Conservation (phyloP, 2,113 vertebrate genomes). For the Corynorhinus townsendii region DNA sequence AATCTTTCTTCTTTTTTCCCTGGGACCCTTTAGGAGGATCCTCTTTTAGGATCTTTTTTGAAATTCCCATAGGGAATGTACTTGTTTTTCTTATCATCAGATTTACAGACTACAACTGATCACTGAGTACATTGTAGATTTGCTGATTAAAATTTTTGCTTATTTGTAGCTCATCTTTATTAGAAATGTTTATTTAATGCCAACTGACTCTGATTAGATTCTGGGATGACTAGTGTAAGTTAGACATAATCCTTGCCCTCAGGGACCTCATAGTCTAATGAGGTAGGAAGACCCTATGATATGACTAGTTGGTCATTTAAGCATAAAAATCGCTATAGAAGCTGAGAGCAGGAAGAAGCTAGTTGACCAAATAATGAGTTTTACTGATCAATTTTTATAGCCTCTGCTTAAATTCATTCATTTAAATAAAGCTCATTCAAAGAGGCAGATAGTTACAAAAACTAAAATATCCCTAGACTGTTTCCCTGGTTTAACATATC, state of each 20-base stretch:
- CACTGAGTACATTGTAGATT: background rate
- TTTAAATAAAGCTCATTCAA: slow-evolving; percentile 49
- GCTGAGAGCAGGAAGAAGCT: background rate
- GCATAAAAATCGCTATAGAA: background rate
- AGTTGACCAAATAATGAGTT: slow-evolving; percentile 17
- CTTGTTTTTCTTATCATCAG: background rate
- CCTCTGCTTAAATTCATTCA: slow-evolving; percentile 28
- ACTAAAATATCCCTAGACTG: slow-evolving; percentile 43
- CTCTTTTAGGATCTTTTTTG: background rate
- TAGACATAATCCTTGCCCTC: background rate
- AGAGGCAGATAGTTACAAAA: slow-evolving; percentile 50
- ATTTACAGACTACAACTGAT: background rate
- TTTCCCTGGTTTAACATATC: slow-evolving; percentile 39
- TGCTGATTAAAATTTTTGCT: background rate
- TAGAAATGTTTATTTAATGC: background rate
- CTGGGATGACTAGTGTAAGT: background rate
- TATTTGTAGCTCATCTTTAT: background rate
- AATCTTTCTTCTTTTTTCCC: background rate
- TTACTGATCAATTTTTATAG: slow-evolving; percentile 29
- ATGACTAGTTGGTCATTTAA: background rate
- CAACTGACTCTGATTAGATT: background rate
- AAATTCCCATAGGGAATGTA: background rate
- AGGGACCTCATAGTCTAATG: background rate
- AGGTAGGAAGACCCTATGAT: background rate
- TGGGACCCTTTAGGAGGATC: background rate